Base-by-base conservation (phyloP, 2,888 invertebrate genomes). In the Cheilosia impressa region DNA sequence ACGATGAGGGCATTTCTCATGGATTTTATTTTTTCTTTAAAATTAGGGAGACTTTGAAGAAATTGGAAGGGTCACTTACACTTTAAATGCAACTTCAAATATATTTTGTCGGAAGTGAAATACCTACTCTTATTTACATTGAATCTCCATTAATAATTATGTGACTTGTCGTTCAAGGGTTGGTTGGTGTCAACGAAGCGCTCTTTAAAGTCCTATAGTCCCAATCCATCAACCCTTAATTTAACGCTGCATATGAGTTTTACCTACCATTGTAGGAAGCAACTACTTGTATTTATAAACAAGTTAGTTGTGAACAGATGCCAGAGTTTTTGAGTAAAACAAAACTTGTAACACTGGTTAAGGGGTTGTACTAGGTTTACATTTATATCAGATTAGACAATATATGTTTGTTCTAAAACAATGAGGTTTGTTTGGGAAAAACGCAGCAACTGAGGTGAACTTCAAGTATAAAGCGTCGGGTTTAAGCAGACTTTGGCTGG, bases 151-250 rank as follows among this genome's bases (percentile, higher is more conserved):
- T 66, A 52, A 19, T 24, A 65, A 52, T 24, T 1, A 22, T 17
- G 10, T 41, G 53, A 41, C 41, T 41, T 53, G 41, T 52, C n/a
- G 17, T 52, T 66, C 52, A 41, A 53, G 66, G 53, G 66, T 34
- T 65, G 47, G 6, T 10, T 24, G 15, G 15, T 34, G 52, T 22
- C 50, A 52, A 38, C 31, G 34, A 19, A 15, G 10, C 45, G 45
- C 10, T 45, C 6, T 45, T 4, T 45, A 17, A 17, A n/a, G 45
- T 47, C 9, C 9, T 45, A n/a, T n/a, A n/a, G 45, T 4, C 19
- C 1, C 17, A 13, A 27, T 2, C 10, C 22, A 50, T 10, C 52
- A 52, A 13, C 22, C 47, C 65, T n/a, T 38, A 19, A 34, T 27
- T 19, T 47, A 7, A 9, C 10, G 19, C 19, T 7, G 5, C 5